Evolutionary conservation across 2,888 invertebrate genomes (phyloP), one percentile per base, ranked within the genome.

Genomic region (Rhagonycha lutea): DNA sequence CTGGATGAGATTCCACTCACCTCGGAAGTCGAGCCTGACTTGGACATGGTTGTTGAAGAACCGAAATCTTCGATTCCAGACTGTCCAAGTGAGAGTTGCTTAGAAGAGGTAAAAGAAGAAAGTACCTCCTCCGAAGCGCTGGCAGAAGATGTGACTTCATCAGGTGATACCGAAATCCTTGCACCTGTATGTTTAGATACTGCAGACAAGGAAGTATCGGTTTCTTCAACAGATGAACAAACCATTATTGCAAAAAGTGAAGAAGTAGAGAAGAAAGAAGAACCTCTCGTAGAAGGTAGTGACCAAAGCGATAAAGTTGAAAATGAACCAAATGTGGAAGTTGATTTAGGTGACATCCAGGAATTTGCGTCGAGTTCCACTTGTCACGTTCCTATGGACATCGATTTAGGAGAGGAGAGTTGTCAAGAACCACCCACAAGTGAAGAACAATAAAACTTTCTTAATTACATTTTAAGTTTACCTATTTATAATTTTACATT

Each of bases 101-200:
- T 8, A n/a, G 47, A 47, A n/a, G 7, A 47, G n/a, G 47, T 12
- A 28, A 61, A 14, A 14, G 69, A 70, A 47, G 69, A 61, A 14
- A 14, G 3, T 67, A 67, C 72, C 7, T n/a, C 47, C 7, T 47
- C 47, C 2, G 63, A 65, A 65, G 63, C 24, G 2, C 24, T 18
- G 67, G n/a, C 69, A 71, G 70, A 65, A 61, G 70, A 77, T 3
- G 77, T 77, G 73, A 72, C 68, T 69, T 71, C 26, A 47, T 79
- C 83, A 26, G 85, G 85, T 80, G 80, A 84, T 76, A 81, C 84
- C 75, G 84, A 87, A 62, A 83, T 89, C 80, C 83, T 87, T 24
- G 89, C 89, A 73, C 87, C 88, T n/a, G n/a, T 47, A 76, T 88
- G 89, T 80, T 88, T 88, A 72, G 88, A 89, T 10, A 26, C n/a